Conservation (phyloP, 2,797 vertebrate genomes). For the Paratrypauchen microcephalus region DNA sequence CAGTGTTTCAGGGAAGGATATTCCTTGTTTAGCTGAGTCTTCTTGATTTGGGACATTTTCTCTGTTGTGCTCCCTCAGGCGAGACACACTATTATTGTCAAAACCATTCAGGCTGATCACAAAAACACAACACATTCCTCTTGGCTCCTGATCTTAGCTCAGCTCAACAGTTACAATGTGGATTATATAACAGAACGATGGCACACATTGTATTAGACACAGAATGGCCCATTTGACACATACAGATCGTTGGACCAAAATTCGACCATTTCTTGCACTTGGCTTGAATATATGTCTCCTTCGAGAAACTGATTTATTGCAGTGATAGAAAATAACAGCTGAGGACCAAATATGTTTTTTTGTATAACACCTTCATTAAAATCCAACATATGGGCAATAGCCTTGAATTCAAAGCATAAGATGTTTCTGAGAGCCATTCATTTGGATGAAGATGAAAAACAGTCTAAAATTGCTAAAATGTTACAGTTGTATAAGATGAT, state of each 20-base stretch:
- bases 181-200: slow-evolving; percentile 7
- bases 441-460: background rate
- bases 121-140: slow-evolving; percentile 28
- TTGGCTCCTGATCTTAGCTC: slow-evolving; percentile 13
- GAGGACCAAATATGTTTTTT: slow-evolving; percentile 37
- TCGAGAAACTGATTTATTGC: slow-evolving; percentile 32
- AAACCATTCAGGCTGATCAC: slow-evolving; percentile 19
- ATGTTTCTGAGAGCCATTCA: background rate
- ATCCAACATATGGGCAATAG: background rate
- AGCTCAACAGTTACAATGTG: slow-evolving; percentile 16
- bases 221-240: slow-evolving; percentile 6
- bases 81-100: background rate
- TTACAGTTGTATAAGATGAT: background rate
- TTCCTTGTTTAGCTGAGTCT: slow-evolving; percentile 44
- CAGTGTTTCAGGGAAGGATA: slow-evolving; percentile 25
- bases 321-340: slow-evolving; percentile 44
- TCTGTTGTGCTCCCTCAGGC: slow-evolving; percentile 10
- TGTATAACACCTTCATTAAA: background rate
- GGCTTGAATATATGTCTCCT: slow-evolving; percentile 30
- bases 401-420: background rate
- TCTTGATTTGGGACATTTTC: slow-evolving; percentile 27
- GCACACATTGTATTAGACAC: slow-evolving; percentile 10
- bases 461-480: background rate
- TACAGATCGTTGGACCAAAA: slow-evolving; percentile 6
- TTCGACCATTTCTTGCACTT: slow-evolving; percentile 19